Evolutionary conservation across 1,140 invertebrate genomes (phyloP).

Genomic region (Wasmannia auropunctata): DNA sequence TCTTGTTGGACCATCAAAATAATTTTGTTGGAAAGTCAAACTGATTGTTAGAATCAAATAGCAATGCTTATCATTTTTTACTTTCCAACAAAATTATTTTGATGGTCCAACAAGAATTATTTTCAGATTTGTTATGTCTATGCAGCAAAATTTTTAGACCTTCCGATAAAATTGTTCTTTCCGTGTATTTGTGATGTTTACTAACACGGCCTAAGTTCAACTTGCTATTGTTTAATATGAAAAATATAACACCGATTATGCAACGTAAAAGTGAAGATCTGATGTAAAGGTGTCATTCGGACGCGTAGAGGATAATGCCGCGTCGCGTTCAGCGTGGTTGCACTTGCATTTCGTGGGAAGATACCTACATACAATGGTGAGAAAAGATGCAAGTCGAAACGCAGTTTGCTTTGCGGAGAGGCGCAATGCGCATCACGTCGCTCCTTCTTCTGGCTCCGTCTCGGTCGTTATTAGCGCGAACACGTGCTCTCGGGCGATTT

Average conservation of each 20-base stretch:
- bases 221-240: no score
- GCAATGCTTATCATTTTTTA: no score
- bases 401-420: slow-evolving; percentile 25
- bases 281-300: slow-evolving; percentile 12
- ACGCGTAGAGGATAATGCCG: slow-evolving; percentile 35
- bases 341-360: slow-evolving; percentile 50
- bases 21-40: no score
- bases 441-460: not conserved
- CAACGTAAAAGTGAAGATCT: slow-evolving; percentile 32
- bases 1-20: no score
- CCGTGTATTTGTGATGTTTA: no score
- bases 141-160: no score
- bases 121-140: no score
- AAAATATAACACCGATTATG: slow-evolving; percentile 20
- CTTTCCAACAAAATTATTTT: no score
- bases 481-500: slow-evolving; percentile 50
- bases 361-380: slow-evolving; percentile 55
- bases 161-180: no score
- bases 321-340: slow-evolving; percentile 33
- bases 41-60: no score
- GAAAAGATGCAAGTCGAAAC: slow-evolving; percentile 47
- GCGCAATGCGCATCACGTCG: slow-evolving; percentile 24
- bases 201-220: no score
- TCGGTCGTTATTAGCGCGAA: slow-evolving; percentile 11
- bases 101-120: no score